Evolutionary conservation across 2,797 vertebrate species (phyloP), one percentile per base, ranked within the genome.

Genomic region (Morelia viridis): DNA sequence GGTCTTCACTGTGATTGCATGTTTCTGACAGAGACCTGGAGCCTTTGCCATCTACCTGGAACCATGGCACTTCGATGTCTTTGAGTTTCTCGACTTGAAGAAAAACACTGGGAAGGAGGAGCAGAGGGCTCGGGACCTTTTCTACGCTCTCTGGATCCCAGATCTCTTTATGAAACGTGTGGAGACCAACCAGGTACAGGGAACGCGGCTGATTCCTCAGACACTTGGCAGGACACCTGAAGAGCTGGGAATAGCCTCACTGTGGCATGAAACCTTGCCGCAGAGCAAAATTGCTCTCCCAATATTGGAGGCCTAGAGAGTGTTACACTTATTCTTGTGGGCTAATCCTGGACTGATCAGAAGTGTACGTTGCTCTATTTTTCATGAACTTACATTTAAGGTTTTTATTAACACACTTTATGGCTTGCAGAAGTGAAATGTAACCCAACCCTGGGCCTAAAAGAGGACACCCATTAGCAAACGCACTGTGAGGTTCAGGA

Each of bases 71-170:
- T 97, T 98, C 83, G 99, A 99, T 61, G 97, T 99, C 90, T 99
- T 99, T 92, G 99, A 99, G 95, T 99, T 99, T 93, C 97, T 99
- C 85, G 99, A 99, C 96, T 96, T 99, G 92, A 99, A 99, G 98
- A 99, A 99, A 96, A 99, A 99, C 96, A 99, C 99, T 0, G 99
- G 99, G 24, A 99, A 99, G 88, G 99, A 99, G 91, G 99, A 99
- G 91, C 99, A 99, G 96, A 96, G 99, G 89, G 99, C 99, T 92
- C 97, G 99, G 53, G 99, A 99, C 95, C 98, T 99, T 15, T 99
- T 99, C 97, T 99, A 98, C 4, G 99, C 96, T 0, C 94, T 99
- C 92, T 99, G 99, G 99, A 99, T 99, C 94, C 99, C 99, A 0
- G 99, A 99, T 96, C 98, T 99, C 93, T 99, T 99, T 97, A 99